Conservation (phyloP, 2,888 invertebrate genomes). For the Coleophora deauratella region DNA sequence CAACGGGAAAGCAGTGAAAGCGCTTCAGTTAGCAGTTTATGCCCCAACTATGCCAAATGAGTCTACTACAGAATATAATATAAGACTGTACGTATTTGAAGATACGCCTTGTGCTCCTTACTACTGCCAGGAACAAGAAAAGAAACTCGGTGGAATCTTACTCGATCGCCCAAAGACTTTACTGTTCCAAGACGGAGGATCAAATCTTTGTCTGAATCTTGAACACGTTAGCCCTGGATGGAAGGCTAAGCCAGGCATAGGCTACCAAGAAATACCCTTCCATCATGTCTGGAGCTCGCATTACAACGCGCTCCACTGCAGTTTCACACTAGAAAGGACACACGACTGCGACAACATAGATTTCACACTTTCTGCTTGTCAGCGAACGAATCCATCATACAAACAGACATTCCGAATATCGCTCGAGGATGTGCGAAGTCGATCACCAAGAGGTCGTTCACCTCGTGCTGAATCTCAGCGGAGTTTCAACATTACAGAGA, state of each 20-base stretch:
- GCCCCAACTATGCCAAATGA: slow-evolving; percentile 83
- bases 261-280: slow-evolving; percentile 92
- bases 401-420: slow-evolving; percentile 68
- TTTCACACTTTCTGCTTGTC: slow-evolving; percentile 61
- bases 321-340: slow-evolving; percentile 85
- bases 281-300: slow-evolving; percentile 92
- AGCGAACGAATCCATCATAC: slow-evolving; percentile 64
- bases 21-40: slow-evolving; percentile 91
- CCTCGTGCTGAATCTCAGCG: slow-evolving; percentile 64
- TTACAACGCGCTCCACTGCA: slow-evolving; percentile 91
- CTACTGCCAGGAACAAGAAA: slow-evolving; percentile 84
- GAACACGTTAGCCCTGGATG: slow-evolving; percentile 92
- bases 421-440: slow-evolving; percentile 57
- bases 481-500: slow-evolving; percentile 66
- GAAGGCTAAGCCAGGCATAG: slow-evolving; percentile 90
- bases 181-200: slow-evolving; percentile 91
- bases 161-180: slow-evolving; percentile 92
- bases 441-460: slow-evolving; percentile 61
- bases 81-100: slow-evolving; percentile 94
- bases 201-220: slow-evolving; percentile 89
- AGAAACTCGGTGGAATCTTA: slow-evolving; percentile 87
- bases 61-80: slow-evolving; percentile 83
- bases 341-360: slow-evolving; percentile 72
- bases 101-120: slow-evolving; percentile 96
- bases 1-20: slow-evolving; percentile 81